Base-by-base conservation (phyloP, 2,888 invertebrate species). In the Lasioglossum leucozonium region DNA sequence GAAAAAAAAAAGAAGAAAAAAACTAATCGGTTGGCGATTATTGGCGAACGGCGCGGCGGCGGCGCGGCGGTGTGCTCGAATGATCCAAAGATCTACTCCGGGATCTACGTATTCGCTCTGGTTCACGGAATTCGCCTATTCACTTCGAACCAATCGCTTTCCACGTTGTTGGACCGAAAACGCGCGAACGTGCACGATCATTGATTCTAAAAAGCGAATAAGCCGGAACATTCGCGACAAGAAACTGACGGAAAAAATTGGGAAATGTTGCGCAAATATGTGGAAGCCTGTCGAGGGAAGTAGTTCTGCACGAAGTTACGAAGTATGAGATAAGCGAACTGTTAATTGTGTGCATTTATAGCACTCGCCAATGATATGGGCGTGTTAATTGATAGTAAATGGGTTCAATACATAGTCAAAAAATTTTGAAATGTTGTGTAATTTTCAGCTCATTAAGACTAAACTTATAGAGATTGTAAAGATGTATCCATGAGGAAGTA, bases 121-220 rank as follows among this genome's bases (percentile, higher is more conserved):
- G 18, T 83, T 83, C 77, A 67, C 34, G 67, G 84, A 84, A 84
- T 77, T 77, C 67, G 47, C 58, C 58, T 73, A 69, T 77, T 84
- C 84, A 69, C 34, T 47, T 34, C 26, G 26, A 42, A 47, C 18
- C 34, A 18, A 40, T 65, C 65, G 44, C 55, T 77, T 73, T 73
- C 55, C 55, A 76, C 26, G 18, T 55, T 72, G 51, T 51, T n/a
- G 37, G 44, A 22, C 44, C 67, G 55, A 82, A 72, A 55, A 72
- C 44, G 82, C 30, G 62, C 62, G 6, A 30, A 16, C 62, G 16
- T 62, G 62, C 62, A 30, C 26, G 26, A 30, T 62, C 30, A 30
- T 62, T 16, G 30, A 30, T 30, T 16, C 13, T 8, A 62, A 30
- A 67, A 67, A n/a, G 8, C 22, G n/a, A 11, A 18, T 11, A 74